phyloP scores from a whole-genome alignment of 2,888 invertebrate genomes.

The Spilosoma lubricipeda region DNA sequence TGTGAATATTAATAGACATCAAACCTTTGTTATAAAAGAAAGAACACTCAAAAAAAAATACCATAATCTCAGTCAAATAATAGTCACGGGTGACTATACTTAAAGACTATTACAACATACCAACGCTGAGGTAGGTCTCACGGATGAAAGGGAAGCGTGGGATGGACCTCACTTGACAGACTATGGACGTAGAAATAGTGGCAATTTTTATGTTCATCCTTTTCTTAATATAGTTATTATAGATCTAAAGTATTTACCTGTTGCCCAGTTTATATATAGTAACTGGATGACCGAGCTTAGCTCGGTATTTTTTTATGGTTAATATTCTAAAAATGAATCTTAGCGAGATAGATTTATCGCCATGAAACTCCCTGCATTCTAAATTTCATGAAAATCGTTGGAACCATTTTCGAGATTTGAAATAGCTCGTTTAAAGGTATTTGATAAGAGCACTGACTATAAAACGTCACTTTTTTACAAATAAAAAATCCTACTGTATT shows the following conservation, averaged over 20 bases:
- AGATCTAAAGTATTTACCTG: background rate
- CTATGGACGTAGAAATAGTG: background rate
- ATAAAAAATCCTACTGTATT: constrained; percentile 12
- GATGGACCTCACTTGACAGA: background rate
- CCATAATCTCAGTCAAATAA: background rate
- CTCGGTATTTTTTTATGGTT: no score
- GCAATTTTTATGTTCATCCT: background rate
- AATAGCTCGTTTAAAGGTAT: no score
- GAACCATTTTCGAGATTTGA: no score
- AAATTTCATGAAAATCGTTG: no score
- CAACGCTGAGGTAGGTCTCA: background rate
- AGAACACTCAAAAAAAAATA: no score
- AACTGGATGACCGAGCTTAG: no score
- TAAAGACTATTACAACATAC: background rate
- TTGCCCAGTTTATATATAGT: background rate
- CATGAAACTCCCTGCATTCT: no score
- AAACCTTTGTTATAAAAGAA: no score
- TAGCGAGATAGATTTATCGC: no score
- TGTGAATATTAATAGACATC: background rate
- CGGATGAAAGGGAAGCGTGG: background rate
- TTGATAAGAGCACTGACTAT: background rate
- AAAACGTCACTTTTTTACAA: background rate
- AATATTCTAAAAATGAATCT: no score
- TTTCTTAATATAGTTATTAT: background rate
- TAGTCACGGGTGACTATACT: background rate